phyloP scores from a whole-genome alignment of 2,797 vertebrate genomes.

The Sebastes oblongus region DNA sequence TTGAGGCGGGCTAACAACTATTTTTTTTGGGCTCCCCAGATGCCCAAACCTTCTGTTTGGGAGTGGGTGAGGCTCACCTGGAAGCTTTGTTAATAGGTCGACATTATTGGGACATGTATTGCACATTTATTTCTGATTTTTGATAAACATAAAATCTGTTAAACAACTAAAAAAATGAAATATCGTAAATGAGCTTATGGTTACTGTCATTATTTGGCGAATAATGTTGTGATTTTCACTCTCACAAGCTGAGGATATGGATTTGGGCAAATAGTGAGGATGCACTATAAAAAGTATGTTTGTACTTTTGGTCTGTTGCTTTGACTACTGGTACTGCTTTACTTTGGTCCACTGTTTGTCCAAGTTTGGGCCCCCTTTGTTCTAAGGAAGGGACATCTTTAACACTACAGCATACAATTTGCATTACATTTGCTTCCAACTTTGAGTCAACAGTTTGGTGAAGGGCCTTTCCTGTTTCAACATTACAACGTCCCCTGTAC shows the following conservation, averaged over 20 bases:
- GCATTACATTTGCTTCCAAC: not conserved
- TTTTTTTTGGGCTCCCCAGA: not conserved
- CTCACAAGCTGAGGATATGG: not conserved
- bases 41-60: not conserved
- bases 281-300: not conserved
- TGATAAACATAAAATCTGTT: not conserved
- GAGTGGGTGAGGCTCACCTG: not conserved
- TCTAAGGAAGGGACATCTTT: not conserved
- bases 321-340: not conserved
- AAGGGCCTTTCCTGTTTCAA: too few relatives aligned
- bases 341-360: not conserved
- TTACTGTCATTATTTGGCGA: too few relatives aligned
- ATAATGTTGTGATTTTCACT: not conserved
- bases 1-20: not conserved
- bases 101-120: not conserved
- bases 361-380: not conserved
- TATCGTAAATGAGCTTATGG: not conserved
- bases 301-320: not conserved
- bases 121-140: not conserved
- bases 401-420: not conserved
- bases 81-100: not conserved
- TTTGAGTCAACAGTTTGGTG: not conserved
- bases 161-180: not conserved
- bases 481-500: not conserved
- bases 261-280: too few relatives aligned